phyloP scores from a whole-genome alignment of 2,888 invertebrate genomes.

The Formica aserva region DNA sequence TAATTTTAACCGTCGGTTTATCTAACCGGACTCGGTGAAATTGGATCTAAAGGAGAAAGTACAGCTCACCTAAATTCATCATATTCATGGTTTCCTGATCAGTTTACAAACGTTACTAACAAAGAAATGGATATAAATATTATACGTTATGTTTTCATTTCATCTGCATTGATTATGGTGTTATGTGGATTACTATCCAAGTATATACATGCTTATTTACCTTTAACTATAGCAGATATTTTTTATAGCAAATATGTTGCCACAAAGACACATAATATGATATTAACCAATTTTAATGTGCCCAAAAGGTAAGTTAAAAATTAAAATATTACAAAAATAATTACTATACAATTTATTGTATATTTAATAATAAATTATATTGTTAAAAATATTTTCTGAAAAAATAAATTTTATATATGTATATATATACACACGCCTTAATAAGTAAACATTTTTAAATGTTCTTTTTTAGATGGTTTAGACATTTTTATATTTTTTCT shows the following conservation, averaged over 20 bases:
- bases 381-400: neutral
- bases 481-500: constrained; percentile 93
- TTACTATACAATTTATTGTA: neutral
- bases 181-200: constrained; percentile 89
- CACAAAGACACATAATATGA: constrained; percentile 85
- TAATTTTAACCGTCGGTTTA: no score
- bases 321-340: neutral
- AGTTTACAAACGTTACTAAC: neutral
- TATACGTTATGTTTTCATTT: neutral
- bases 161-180: neutral
- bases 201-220: constrained; percentile 89
- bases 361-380: constrained; percentile 20
- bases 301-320: constrained; percentile 88
- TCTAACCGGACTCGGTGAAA: no score
- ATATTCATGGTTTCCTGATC: neutral
- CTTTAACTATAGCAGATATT: constrained; percentile 89
- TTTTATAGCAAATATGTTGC: constrained; percentile 92
- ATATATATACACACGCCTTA: neutral
- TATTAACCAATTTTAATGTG: constrained; percentile 87
- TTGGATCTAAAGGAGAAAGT: neutral
- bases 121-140: constrained; percentile 16
- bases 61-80: neutral
- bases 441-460: constrained; percentile 10
- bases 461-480: constrained; percentile 88
- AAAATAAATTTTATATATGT: neutral